These are phyloP conservation scores for Brevimyrus niger DNA, from an alignment of 2,113 vertebrate genomes.

Conservation along the genomic window DNA sequence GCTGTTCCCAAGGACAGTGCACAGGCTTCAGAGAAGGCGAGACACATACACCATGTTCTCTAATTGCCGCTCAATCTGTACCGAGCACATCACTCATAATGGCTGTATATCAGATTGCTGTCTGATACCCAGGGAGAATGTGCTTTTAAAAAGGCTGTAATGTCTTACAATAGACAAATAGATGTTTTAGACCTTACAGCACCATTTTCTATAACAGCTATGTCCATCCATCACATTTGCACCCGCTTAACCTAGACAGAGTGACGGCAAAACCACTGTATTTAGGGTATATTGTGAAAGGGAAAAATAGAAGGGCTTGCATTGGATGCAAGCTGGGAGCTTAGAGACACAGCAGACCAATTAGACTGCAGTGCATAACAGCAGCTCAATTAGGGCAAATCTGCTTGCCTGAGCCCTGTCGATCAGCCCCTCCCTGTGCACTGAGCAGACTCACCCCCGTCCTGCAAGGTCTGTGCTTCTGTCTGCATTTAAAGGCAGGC, in stretches of 20 bases:
- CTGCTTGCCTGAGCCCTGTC: not conserved
- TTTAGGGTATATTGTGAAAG: not conserved
- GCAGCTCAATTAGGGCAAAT: not conserved
- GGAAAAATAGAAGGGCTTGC: not conserved
- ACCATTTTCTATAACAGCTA: not conserved
- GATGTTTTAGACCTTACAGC: not conserved
- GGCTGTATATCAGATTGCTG: not conserved
- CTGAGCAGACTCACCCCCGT: not conserved
- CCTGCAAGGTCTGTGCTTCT: not conserved
- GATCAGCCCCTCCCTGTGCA: not conserved
- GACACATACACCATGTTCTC: not conserved
- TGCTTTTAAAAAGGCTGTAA: not conserved
- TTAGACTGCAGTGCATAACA: not conserved
- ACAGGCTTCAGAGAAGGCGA: not conserved
- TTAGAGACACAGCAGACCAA: not conserved
- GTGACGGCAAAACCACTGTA: not conserved
- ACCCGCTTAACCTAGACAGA: not conserved
- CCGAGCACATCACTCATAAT: not conserved
- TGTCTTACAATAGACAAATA: not conserved
- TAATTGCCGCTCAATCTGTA: not conserved
- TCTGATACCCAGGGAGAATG: not conserved
- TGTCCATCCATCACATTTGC: not conserved
- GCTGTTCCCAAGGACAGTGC: conserved; percentile 1
- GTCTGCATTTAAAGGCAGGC: not conserved
- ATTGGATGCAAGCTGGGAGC: not conserved